Percentiles rank a stretch among this genome's conserved stretches.
Conservation (phyloP, 2,888 invertebrate species). For the Timandra comae region DNA sequence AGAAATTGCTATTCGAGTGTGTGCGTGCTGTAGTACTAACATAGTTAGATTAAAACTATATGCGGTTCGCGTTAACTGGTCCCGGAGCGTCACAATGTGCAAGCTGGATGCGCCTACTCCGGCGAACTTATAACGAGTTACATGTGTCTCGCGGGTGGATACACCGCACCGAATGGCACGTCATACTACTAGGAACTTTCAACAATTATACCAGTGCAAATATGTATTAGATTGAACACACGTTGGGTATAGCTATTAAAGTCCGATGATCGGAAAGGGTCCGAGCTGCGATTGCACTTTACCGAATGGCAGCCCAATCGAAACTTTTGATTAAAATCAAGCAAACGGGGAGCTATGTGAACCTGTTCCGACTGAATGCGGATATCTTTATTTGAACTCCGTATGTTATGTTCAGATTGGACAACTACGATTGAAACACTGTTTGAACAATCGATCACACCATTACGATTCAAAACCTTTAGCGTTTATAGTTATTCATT, state of each 20-base stretch:
- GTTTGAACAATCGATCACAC: conserved; percentile 56
- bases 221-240: conserved; percentile 63
- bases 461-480: conserved; percentile 1
- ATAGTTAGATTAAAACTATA: conserved; percentile 23
- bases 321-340: conserved; percentile 77
- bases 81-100: conserved; percentile 13
- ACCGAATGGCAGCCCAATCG: conserved; percentile 64
- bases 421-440: conserved; percentile 48
- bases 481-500: neutral
- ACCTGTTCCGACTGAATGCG: conserved; percentile 49
- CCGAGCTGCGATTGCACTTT: conserved; percentile 50
- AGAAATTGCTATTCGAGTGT: conserved; percentile 4
- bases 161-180: conserved; percentile 27
- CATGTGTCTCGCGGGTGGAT: conserved; percentile 34
- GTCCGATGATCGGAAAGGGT: conserved; percentile 47
- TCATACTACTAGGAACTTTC: conserved; percentile 40
- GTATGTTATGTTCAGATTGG: conserved; percentile 56
- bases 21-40: conserved; percentile 1
- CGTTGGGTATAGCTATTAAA: conserved; percentile 60
- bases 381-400: conserved; percentile 70
- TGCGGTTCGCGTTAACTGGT: conserved; percentile 30
- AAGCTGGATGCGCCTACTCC: conserved; percentile 28
- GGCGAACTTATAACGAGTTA: conserved; percentile 58
- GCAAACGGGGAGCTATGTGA: conserved; percentile 56
- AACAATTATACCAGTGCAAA: conserved; percentile 62